These are phyloP conservation scores for Parotia lawesii DNA, from an alignment of 2,113 vertebrate species.

Conservation along the genomic window DNA sequence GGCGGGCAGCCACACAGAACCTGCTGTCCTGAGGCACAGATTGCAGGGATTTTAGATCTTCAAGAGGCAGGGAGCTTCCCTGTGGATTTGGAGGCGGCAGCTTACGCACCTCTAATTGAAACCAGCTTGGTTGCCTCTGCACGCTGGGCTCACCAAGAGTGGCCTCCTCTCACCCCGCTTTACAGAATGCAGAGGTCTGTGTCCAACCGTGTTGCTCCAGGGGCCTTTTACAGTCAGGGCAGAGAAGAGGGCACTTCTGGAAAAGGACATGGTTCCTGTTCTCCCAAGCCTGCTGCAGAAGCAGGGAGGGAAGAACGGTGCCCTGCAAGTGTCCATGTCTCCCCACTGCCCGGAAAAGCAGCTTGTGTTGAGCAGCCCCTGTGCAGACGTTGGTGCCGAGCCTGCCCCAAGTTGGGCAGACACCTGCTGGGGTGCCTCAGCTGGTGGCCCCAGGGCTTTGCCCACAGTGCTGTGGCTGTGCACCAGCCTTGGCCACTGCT, in stretches of 20 bases:
- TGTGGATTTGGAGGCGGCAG: neutral
- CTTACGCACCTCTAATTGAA: neutral
- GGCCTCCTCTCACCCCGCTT: neutral
- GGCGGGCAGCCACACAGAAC: neutral
- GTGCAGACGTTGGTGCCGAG: neutral
- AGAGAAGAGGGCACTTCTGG: neutral
- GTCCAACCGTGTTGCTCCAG: neutral
- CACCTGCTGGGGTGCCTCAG: rapidly evolving
- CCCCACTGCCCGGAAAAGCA: neutral
- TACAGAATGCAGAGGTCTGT: neutral
- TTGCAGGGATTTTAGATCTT: neutral
- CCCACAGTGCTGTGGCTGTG: neutral
- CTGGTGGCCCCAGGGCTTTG: neutral
- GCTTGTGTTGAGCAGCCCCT: rapidly evolving
- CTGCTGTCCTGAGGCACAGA: neutral
- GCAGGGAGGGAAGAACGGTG: rapidly evolving
- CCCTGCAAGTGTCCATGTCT: neutral
- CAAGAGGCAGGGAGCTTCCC: neutral
- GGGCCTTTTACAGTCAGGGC: neutral
- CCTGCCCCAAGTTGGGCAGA: neutral
- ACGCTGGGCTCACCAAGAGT: neutral
- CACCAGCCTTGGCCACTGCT: neutral
- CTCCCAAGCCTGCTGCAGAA: neutral
- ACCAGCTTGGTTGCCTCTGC: neutral
- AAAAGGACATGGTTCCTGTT: neutral